phyloP scores from a whole-genome alignment of 2,797 vertebrate genomes.

The Psittacula derbiana region DNA sequence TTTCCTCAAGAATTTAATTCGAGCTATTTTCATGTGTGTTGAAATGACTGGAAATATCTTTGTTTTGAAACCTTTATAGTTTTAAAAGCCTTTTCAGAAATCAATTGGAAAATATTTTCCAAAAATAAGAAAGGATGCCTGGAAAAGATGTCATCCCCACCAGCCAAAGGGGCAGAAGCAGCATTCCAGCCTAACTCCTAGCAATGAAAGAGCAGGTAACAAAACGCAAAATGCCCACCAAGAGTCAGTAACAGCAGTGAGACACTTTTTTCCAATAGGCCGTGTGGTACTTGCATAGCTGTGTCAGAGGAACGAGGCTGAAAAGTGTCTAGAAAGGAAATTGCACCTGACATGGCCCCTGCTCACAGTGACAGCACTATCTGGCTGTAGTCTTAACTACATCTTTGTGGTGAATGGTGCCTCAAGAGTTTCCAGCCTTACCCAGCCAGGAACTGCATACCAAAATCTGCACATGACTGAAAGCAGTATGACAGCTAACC shows the following conservation, averaged over 20 bases:
- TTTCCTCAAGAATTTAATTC: background rate
- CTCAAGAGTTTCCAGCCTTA: background rate
- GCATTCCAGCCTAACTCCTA: background rate
- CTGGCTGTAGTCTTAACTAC: background rate
- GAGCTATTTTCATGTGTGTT: background rate
- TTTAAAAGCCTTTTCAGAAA: background rate
- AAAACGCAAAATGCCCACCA: background rate
- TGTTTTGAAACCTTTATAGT: background rate
- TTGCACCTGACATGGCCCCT: background rate
- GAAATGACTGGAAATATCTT: background rate
- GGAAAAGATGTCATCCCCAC: too few species aligned
- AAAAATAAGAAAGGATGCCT: background rate
- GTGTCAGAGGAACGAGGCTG: background rate
- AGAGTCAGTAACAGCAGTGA: background rate
- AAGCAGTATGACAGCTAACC: background rate
- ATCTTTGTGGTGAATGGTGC: background rate
- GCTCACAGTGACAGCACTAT: background rate
- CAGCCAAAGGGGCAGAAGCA: background rate
- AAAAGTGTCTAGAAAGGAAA: background rate
- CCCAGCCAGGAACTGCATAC: background rate
- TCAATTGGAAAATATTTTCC: background rate
- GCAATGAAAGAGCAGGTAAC: background rate
- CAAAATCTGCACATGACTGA: background rate
- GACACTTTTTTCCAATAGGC: background rate
- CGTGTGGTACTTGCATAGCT: background rate